These are phyloP conservation scores for Poecilia picta DNA, from an alignment of 2,797 vertebrate genomes.

Conservation along the genomic window DNA sequence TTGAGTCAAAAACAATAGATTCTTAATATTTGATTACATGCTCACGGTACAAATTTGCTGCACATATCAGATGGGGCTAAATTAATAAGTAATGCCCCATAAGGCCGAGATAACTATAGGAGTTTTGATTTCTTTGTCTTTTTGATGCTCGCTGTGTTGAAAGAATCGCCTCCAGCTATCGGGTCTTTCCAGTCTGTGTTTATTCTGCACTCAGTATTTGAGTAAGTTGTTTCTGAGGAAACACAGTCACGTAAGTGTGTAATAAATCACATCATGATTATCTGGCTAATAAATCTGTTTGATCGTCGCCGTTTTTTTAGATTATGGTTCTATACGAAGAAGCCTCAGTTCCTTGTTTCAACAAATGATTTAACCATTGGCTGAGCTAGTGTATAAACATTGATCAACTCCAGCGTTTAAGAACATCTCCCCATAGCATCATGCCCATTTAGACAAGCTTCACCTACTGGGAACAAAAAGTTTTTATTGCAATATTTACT, in stretches of 20 bases:
- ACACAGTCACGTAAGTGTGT: neutral
- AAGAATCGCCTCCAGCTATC: slow-evolving; percentile 27
- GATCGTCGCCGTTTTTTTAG: neutral
- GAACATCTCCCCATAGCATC: neutral
- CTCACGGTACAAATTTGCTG: slow-evolving; percentile 28
- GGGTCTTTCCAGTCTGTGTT: slow-evolving; percentile 8
- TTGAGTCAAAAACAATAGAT: slow-evolving; percentile 7
- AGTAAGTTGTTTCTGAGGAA: neutral
- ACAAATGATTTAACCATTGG: neutral
- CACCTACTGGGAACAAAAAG: neutral
- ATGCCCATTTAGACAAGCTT: neutral
- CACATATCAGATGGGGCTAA: slow-evolving; percentile 14
- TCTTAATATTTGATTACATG: slow-evolving; percentile 20
- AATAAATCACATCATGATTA: neutral
- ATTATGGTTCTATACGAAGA: neutral
- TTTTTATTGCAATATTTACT: too few relatives aligned
- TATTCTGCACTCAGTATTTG: slow-evolving; percentile 1
- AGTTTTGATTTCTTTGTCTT: slow-evolving; percentile 7
- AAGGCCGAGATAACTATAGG: slow-evolving; percentile 12
- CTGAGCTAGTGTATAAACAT: neutral
- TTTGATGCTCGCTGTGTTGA: slow-evolving; percentile 13
- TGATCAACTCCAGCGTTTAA: neutral
- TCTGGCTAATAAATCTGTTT: neutral
- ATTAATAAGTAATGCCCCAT: neutral
- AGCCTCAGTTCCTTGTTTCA: neutral